Evolutionary conservation across 1,140 invertebrate genomes (phyloP), one percentile per base, ranked within the genome.

Genomic region (Prorops nasuta): DNA sequence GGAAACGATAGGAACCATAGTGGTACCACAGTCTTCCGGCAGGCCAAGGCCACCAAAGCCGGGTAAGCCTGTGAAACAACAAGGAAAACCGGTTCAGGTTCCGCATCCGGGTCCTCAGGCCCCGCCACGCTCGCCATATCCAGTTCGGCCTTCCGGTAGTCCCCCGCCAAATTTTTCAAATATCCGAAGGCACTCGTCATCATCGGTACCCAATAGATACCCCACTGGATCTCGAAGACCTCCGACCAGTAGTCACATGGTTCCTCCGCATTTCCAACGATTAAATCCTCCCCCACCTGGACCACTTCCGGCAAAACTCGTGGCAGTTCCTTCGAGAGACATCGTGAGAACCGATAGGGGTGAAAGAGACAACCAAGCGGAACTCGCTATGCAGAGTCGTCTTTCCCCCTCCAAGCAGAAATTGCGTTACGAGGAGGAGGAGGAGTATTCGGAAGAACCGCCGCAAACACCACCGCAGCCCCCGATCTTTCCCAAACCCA

Each of bases 281-380:
- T 15, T 83, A 28, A 69, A 78, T 58, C 81, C 80, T 18, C 80
- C 80, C 14, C 78, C 79, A 6, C 73, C 71, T n/a, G n/a, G n/a
- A n/a, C n/a, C n/a, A n/a, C n/a, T n/a, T n/a, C n/a, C n/a, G n/a
- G n/a, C n/a, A n/a, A 49, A 42, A 22, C 14, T 61, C 2, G 21
- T 54, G 1, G 42, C 34, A 6, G 43, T 21, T 1, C 44, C 57
- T 6, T 37, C 57, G 0, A 36, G 48, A 6, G 60, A 53, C 0
- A 12, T 24, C 12, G 59, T 60, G 2, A 47, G n/a, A 15, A 18
- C 44, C 2, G 34, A n/a, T n/a, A n/a, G n/a, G n/a, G n/a, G n/a
- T n/a, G n/a, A n/a, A n/a, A n/a, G n/a, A n/a, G n/a, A n/a, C n/a
- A n/a, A n/a, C n/a, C n/a, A n/a, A n/a, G n/a, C n/a, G n/a, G n/a